Base-by-base conservation (phyloP, 2,797 vertebrate species). In the Myotis pilosus region DNA sequence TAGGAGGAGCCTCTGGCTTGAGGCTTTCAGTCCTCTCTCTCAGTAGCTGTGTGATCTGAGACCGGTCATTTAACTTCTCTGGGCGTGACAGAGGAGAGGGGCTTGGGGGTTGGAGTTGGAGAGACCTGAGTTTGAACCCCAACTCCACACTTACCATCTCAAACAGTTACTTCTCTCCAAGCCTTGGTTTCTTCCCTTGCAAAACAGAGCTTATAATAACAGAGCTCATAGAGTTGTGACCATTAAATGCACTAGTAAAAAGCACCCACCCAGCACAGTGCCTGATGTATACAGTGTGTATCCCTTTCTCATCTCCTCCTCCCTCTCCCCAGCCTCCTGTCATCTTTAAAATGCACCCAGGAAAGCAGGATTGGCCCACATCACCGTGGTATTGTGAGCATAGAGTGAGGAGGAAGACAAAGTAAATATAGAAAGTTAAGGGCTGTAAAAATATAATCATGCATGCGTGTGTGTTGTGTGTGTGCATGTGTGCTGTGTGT, bases 141-240 rank as follows among this genome's bases (percentile, higher is more conserved):
- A 83, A 51, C 19, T 92, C 51, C 47, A 68, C 20, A 36, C 71
- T 69, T 47, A 76, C 23, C 10, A 12, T 91, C 25, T 72, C 51
- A 13, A 36, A 85, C 20, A 47, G 1, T 57, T 33, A 44, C 22
- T 75, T 57, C 64, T 60, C 57, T 91, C 38, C 47, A 5, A 49
- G 41, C 33, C 86, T 96, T 69, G 1, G 41, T 83, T 93, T 87
- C 72, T 96, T 94, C 60, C 38, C 60, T 64, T 51, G 23, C 91
- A 80, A 83, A 53, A 4, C 5, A 20, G 85, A 91, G 44, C 81
- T 87, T n/a, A 9, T 55, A 22, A 36, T 6, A 60, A n/a, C n/a
- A n/a, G n/a, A n/a, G n/a, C 55, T 94, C 10, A 23, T 51, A 78
- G 89, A 66, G 57, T 74, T 76, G 66, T 47, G 68, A 89, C 60